Base-by-base conservation (phyloP, 2,113 vertebrate genomes). In the Xerus inauris region DNA sequence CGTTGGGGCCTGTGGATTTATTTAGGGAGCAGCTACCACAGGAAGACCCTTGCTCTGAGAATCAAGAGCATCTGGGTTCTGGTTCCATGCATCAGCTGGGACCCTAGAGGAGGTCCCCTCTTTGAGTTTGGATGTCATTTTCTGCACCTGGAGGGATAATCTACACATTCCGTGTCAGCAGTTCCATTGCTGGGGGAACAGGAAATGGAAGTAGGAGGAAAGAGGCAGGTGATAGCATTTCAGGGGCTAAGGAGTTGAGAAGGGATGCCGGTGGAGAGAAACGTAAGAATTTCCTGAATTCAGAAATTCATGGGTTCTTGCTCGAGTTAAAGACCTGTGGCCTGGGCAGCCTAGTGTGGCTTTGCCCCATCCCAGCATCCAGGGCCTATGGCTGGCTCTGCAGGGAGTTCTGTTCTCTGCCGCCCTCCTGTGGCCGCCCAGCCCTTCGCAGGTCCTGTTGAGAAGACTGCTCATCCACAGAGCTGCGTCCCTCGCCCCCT, bases 361-460 rank as follows among this genome's bases (percentile, higher is more conserved):
- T 32, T 67, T 16, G 1, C 16, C 13, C 35, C 16, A 26, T 13
- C 5, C 24, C 57, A 26, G 35, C 57, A 8, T 57, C 49, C 28
- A 8, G 22, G 47, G 49, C 76, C 22, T 0, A 45, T 20, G n/a
- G 1, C 42, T 1, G 67, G 47, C 22, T 88, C 71, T 40, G 62
- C 57, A 12, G 85, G 88, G 87, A 90, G 92, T 35, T 0, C 84
- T 76, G 86, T 91, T 97, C 93, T 97, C 89, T 97, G 94, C 73
- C 89, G 97, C 97, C 97, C 97, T 95, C 97, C 81, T 32, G 97
- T 98, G 97, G 97, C 83, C 64, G 22, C 75, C 10, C n/a, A 67
- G 35, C 9, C 75, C 73, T 79, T 54, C 7, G 26, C 96, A 90
- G 57, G 82, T 82, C 8, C 86, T 17, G 30, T 69, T 2, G 67